Conservation (phyloP, 2,888 invertebrate genomes). For the Nycteola revayana region DNA sequence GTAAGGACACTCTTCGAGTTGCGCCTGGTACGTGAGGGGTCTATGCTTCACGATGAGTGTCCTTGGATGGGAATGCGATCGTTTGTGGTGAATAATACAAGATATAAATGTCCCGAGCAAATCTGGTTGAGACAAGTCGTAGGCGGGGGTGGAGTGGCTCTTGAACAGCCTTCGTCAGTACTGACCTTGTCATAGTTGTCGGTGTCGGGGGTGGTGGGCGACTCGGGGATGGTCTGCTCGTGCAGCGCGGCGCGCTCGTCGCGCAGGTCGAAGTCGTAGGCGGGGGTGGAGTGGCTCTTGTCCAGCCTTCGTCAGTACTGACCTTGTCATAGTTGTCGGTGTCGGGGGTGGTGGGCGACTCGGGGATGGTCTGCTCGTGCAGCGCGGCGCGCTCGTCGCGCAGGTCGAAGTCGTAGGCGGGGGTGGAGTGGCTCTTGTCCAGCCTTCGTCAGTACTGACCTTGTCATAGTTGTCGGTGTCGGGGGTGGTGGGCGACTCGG, state of each 20-base stretch:
- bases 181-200: no score
- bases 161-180: constrained; percentile 39
- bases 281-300: constrained; percentile 90
- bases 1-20: no score
- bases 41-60: no score
- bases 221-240: constrained; percentile 62
- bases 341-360: constrained; percentile 55
- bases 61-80: no score
- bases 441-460: constrained; percentile 68
- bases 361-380: constrained; percentile 56
- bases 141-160: constrained; percentile 91
- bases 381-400: constrained; percentile 33
- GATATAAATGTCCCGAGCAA: no score
- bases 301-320: neutral
- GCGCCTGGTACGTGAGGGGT: no score
- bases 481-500: constrained; percentile 60
- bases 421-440: constrained; percentile 92
- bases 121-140: no score
- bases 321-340: no score
- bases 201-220: constrained; percentile 47
- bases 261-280: constrained; percentile 83
- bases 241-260: constrained; percentile 33
- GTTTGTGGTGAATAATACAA: no score
- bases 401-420: constrained; percentile 84
- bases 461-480: no score